A percentile compares a stretch with the other conserved stretches of the same genome.
Evolutionary conservation across 2,797 vertebrate genomes (phyloP).

Genomic region (Lacerta agilis): DNA sequence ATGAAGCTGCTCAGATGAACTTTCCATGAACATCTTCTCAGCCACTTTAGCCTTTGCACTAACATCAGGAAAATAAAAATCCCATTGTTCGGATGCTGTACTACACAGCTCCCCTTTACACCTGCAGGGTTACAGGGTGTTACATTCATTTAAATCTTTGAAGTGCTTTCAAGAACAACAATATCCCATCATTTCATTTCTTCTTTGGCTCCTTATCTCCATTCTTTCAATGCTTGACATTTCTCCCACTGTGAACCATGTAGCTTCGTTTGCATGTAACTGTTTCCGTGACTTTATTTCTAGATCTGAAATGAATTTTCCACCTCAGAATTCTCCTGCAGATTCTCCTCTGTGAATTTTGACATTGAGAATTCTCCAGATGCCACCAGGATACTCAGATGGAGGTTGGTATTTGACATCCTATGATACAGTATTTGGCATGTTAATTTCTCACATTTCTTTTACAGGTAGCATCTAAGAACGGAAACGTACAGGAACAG

Average conservation of each 20-base stretch:
- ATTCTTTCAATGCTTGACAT: constrained; percentile 43
- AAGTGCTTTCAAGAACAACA: constrained; percentile 33
- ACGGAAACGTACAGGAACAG: too few relatives aligned
- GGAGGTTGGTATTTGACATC: background rate
- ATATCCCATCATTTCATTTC: constrained; percentile 14
- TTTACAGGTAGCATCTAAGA: too few relatives aligned
- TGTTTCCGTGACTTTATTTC: background rate
- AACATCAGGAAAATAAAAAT: constrained; percentile 49
- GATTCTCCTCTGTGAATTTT: background rate
- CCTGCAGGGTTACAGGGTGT: constrained; percentile 14
- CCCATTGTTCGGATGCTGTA: constrained; percentile 44
- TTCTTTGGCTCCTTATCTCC: constrained; percentile 5
- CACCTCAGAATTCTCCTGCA: background rate
- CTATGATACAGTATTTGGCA: background rate
- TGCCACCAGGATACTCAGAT: background rate
- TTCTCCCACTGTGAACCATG: constrained; percentile 16
- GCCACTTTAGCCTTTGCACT: constrained; percentile 44
- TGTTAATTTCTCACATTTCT: background rate
- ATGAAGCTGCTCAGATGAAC: constrained; percentile 46
- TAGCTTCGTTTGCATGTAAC: too few relatives aligned
- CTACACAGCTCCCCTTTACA: constrained; percentile 21
- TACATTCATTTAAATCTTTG: constrained; percentile 12
- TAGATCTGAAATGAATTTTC: background rate
- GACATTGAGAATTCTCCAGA: background rate
- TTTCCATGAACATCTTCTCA: constrained; percentile 46